Evolutionary conservation across 2,113 vertebrate species (phyloP), one percentile per base, ranked within the genome.

Genomic region (Pipra filicauda): DNA sequence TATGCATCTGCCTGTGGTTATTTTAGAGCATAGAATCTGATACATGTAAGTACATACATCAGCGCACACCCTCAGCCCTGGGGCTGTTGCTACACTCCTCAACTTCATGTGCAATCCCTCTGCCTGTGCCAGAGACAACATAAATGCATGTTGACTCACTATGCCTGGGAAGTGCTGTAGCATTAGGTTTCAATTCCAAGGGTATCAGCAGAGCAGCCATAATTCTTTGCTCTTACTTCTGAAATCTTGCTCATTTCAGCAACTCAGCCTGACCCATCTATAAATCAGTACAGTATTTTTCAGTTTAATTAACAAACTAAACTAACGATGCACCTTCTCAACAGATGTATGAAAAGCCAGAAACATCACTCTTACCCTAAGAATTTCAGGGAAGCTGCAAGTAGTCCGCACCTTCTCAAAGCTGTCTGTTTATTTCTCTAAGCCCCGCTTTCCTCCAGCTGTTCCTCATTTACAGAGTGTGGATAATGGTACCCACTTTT

Each of bases 271-370:
- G 59, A n/a, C 15, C 27, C 69, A 74, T 43, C 46, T 57, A 16
- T 72, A 89, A 78, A 15, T 55, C 85, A 48, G 28, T 26, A 23
- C 3, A 16, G 30, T 46, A 37, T 59, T 73, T 88, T 80, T 9
- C 48, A 77, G 88, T 48, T 80, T 77, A 86, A 88, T 86, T 95
- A 92, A 69, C 65, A 88, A 84, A 86, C n/a, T 43, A 65, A 86
- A 48, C 72, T 78, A 41, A 77, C 75, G 77, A 78, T 65, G 64
- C 30, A 52, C 57, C 28, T 81, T 76, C 67, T 92, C 48, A 31
- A 57, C 5, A 43, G 31, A 70, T 0, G 0, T 9, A 48, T 30
- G 33, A 70, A 62, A 87, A 87, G 33, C 11, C 78, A 77, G 51
- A 58, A 88, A 18, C 37, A 65, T 41, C 39, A 22, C 15, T 66